Conservation (phyloP, 2,888 invertebrate genomes). For the Euspilapteryx auroguttella region DNA sequence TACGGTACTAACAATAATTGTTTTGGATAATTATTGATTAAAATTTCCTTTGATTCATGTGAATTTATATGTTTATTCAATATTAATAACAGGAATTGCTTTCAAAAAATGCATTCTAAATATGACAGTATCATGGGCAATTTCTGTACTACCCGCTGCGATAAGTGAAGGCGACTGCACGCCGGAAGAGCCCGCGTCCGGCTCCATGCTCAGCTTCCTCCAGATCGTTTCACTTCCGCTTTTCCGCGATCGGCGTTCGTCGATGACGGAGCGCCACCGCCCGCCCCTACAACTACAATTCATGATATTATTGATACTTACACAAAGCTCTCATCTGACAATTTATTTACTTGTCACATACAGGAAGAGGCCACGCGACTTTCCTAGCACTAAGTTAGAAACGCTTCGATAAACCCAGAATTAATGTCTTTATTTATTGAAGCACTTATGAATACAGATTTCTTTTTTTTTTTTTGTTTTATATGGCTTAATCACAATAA, state of each 20-base stretch:
- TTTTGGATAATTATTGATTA: no score
- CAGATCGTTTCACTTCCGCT: constrained; percentile 39
- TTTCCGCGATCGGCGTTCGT: constrained; percentile 39
- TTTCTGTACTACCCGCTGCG: constrained; percentile 37
- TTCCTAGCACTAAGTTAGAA: constrained; percentile 1
- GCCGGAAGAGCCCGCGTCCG: constrained; percentile 47
- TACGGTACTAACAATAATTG: no score
- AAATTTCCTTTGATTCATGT: no score
- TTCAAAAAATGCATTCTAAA: no score
- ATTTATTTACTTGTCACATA: constrained; percentile 56
- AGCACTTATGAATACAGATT: no score
- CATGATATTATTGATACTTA: no score
- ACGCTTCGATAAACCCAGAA: constrained; percentile 22
- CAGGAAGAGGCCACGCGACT: constrained; percentile 52
- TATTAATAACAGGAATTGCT: no score
- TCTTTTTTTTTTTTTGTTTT: no score
- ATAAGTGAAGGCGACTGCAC: constrained; percentile 48
- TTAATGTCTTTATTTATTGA: constrained; percentile 13
- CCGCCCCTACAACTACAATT: constrained; percentile 29
- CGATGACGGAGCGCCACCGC: constrained; percentile 23
- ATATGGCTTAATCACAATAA: no score
- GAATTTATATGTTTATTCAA: no score
- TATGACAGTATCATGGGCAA: constrained; percentile 14
- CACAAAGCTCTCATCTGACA: no score
- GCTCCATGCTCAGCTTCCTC: constrained; percentile 48